Conservation (phyloP, 2,113 vertebrate species). For the Mus pahari region DNA sequence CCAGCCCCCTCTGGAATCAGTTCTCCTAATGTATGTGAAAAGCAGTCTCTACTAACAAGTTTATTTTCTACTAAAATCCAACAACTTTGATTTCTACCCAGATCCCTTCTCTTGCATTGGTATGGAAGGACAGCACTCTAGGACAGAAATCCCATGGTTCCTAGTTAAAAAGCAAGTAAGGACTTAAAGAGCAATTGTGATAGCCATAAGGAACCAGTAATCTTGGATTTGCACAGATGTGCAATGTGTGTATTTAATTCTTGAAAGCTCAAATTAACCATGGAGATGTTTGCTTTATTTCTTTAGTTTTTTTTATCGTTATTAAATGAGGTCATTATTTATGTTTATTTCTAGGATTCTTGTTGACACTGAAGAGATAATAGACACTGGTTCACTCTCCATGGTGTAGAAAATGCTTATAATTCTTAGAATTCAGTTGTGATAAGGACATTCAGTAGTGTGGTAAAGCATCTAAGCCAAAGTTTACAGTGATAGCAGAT, state of each 20-base stretch:
- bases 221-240: background rate
- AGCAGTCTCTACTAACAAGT: background rate
- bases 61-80: background rate
- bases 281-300: background rate
- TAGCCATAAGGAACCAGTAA: background rate
- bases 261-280: slow-evolving; percentile 37
- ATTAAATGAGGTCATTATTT: background rate
- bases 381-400: slow-evolving; percentile 13
- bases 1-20: background rate
- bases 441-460: background rate
- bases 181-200: background rate
- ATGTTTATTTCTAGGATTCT: slow-evolving; percentile 43
- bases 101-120: background rate
- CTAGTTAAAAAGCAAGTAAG: background rate
- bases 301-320: background rate
- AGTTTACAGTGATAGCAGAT: background rate
- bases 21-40: background rate
- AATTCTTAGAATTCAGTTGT: slow-evolving; percentile 37
- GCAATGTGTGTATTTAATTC: background rate
- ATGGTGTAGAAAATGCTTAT: background rate
- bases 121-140: background rate
- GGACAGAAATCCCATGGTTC: background rate
- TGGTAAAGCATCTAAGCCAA: background rate
- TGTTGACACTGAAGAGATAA: background rate
- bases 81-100: background rate